Evolutionary conservation across 2,888 invertebrate species (phyloP).

Genomic region (Drosophila parthenogenetica): DNA sequence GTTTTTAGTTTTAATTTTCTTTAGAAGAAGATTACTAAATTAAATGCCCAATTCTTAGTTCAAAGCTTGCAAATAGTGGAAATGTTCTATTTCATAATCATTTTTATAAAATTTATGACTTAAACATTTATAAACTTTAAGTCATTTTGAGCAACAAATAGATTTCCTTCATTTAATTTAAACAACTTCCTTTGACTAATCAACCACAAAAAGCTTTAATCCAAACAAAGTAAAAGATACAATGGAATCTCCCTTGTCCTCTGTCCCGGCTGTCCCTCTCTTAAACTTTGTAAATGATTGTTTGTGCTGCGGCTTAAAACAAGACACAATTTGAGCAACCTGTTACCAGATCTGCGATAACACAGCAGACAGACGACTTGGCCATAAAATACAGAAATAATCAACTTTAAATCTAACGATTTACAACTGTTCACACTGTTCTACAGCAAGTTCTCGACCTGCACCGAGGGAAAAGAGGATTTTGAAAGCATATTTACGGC

Average conservation of each 20-base stretch:
- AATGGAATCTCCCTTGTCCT: not conserved
- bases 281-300: slow-evolving; percentile 33
- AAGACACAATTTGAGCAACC: slow-evolving; percentile 48
- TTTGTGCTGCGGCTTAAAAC: slow-evolving; percentile 44
- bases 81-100: too few species aligned
- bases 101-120: too few species aligned
- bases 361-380: slow-evolving; percentile 24
- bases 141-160: too few species aligned
- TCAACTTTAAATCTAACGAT: slow-evolving; percentile 65
- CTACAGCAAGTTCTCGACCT: not conserved
- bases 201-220: not conserved
- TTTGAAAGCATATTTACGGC: slow-evolving; percentile 54
- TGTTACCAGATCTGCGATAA: slow-evolving; percentile 59
- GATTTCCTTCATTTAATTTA: not conserved
- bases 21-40: not conserved
- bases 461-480: slow-evolving; percentile 47
- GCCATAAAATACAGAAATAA: slow-evolving; percentile 58
- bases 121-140: too few species aligned
- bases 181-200: not conserved
- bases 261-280: not conserved
- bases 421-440: slow-evolving; percentile 44
- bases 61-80: too few species aligned
- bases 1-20: too few species aligned
- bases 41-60: too few species aligned
- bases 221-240: not conserved